These are phyloP conservation scores for Margarornis squamiger DNA, from an alignment of 2,797 vertebrate genomes.

Conservation along the genomic window DNA sequence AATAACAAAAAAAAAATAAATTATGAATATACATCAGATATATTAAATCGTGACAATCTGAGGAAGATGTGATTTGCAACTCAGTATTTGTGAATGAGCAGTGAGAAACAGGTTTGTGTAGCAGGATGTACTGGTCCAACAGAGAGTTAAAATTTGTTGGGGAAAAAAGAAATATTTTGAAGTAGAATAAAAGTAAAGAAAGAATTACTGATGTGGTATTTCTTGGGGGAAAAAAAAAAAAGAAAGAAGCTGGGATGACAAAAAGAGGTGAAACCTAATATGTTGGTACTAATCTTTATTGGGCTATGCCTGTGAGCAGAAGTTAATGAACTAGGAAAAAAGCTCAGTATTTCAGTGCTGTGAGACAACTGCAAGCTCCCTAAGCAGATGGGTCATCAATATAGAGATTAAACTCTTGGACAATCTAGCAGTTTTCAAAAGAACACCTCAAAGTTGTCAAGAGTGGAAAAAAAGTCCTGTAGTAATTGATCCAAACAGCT, in stretches of 20 bases:
- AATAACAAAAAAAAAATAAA: neutral
- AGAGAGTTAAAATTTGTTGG: neutral
- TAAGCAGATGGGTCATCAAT: conserved; percentile 30
- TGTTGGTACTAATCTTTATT: neutral
- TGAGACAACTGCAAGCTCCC: neutral
- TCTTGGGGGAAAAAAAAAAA: neutral
- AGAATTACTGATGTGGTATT: neutral
- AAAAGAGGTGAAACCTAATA: neutral
- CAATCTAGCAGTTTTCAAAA: conserved; percentile 19
- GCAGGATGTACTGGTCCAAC: neutral
- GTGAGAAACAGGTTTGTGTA: neutral
- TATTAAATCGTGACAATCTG: neutral
- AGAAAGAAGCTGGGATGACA: neutral
- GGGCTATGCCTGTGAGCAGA: neutral
- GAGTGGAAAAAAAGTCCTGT: neutral
- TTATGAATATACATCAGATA: neutral
- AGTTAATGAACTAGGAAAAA: conserved; percentile 25
- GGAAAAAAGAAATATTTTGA: neutral
- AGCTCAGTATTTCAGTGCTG: neutral
- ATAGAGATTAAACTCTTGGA: conserved; percentile 12
- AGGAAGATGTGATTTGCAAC: neutral
- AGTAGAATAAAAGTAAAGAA: neutral
- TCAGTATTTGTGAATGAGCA: neutral
- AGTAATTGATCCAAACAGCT: neutral
- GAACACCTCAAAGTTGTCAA: neutral